These are phyloP conservation scores for Rousettus leschenaultii DNA, from an alignment of 2,113 vertebrate genomes.

Conservation along the genomic window DNA sequence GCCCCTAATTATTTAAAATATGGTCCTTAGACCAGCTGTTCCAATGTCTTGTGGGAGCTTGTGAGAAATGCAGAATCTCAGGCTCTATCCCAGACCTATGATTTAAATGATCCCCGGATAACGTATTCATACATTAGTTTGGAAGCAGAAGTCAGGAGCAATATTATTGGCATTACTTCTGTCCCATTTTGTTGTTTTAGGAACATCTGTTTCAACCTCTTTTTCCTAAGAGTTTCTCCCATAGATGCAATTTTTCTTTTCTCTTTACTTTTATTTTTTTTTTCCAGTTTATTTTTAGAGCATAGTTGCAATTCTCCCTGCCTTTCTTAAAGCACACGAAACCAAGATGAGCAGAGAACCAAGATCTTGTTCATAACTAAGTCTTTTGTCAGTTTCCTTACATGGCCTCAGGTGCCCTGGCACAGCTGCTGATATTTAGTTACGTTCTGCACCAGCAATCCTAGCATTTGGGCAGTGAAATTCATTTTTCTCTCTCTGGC, in stretches of 20 bases:
- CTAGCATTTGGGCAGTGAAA: slow-evolving; percentile 75
- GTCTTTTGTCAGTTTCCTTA: slow-evolving; percentile 75
- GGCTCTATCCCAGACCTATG: background rate
- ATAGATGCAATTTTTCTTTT: too few relatives aligned
- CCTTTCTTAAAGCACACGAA: background rate
- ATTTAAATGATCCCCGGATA: background rate
- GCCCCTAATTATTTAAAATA: background rate
- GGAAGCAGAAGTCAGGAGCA: background rate
- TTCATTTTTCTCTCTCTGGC: slow-evolving; percentile 69
- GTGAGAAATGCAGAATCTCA: background rate
- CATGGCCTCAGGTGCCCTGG: slow-evolving; percentile 72
- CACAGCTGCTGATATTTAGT: slow-evolving; percentile 76
- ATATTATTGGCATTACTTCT: background rate
- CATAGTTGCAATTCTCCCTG: background rate
- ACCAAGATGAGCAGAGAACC: slow-evolving; percentile 55
- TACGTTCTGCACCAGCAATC: slow-evolving; percentile 83
- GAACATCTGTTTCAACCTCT: background rate
- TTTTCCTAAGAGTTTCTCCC: background rate
- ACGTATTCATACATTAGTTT: background rate
- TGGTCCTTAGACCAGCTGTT: background rate
- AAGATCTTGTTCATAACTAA: slow-evolving; percentile 56
- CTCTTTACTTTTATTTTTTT: background rate
- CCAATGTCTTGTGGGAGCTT: background rate
- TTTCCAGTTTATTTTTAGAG: background rate
- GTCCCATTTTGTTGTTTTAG: background rate